These are phyloP conservation scores for Martes martes DNA, from an alignment of 2,113 vertebrate species.

Conservation along the genomic window DNA sequence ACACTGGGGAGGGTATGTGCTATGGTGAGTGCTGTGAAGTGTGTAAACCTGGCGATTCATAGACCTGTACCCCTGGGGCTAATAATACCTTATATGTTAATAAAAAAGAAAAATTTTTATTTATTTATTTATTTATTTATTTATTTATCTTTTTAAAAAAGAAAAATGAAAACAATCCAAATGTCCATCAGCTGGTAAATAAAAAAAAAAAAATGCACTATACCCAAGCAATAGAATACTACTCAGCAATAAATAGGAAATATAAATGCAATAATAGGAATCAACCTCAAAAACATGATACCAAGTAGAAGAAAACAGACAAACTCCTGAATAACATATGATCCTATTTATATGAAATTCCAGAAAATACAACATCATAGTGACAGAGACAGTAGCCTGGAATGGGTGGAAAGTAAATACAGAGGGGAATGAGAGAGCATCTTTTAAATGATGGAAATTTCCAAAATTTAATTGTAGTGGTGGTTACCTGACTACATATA, in stretches of 20 bases:
- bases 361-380: neutral
- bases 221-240: neutral
- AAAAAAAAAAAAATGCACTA: neutral
- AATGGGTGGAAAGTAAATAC: neutral
- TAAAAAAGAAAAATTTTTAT: too few relatives aligned
- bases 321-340: neutral
- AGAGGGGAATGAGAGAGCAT: neutral
- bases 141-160: neutral
- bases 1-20: too few relatives aligned
- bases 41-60: too few relatives aligned
- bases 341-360: neutral
- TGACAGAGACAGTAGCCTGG: neutral
- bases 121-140: too few relatives aligned
- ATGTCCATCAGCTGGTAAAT: neutral
- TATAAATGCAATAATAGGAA: neutral
- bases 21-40: too few relatives aligned
- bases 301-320: neutral
- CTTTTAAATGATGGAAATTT: neutral
- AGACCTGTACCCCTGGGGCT: too few relatives aligned
- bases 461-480: neutral
- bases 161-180: neutral
- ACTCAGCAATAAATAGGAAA: neutral
- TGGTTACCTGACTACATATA: neutral
- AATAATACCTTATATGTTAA: too few relatives aligned
- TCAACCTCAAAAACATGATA: neutral